Evolutionary conservation across 2,797 vertebrate genomes (phyloP), one percentile per base, ranked within the genome.

Genomic region (Sebastes flavidus): DNA sequence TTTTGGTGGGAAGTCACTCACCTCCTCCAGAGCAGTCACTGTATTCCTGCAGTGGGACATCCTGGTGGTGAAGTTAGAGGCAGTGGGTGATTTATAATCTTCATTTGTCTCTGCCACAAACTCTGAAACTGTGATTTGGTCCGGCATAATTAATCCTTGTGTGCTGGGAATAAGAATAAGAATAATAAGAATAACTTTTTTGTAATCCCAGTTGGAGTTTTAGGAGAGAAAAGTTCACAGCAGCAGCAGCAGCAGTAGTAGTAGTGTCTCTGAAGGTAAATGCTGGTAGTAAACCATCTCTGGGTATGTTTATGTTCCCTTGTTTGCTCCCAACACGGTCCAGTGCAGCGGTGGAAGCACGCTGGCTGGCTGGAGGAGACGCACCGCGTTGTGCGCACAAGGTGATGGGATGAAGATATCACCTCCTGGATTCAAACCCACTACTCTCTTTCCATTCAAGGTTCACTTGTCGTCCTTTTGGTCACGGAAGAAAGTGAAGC

Each of bases 91-190:
- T 94, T 99, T 99, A 91, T 99, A 99, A 95, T 99, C 98, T 95
- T 99, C 98, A 94, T 98, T 98, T 38, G 98, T 99, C 96, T 99
- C 98, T 79, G 96, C 94, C 94, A 99, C 98, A 95, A 99, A 99
- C 96, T 99, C 98, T 89, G 97, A 96, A 91, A 99, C 97, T 81
- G 97, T 97, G 92, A 99, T 99, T 95, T 97, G 97, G 95, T 98
- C 98, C 95, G 98, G 98, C 98, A 99, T 99, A 76, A 66, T 91
- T 88, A 87, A 85, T 88, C 84, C 85, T 38, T 38, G 27, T 89
- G 77, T 13, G 36, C 80, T 67, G 49, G 27, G 29, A 59, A 72
- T 32, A 22, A 55, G 16, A 65, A 62, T 34, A 52, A 68, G 30
- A 58, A 66, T 42, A 30, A 56, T 22, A 65, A 63, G 36, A 38